Base-by-base conservation (phyloP, 2,797 vertebrate genomes). In the Liparis tanakae region DNA sequence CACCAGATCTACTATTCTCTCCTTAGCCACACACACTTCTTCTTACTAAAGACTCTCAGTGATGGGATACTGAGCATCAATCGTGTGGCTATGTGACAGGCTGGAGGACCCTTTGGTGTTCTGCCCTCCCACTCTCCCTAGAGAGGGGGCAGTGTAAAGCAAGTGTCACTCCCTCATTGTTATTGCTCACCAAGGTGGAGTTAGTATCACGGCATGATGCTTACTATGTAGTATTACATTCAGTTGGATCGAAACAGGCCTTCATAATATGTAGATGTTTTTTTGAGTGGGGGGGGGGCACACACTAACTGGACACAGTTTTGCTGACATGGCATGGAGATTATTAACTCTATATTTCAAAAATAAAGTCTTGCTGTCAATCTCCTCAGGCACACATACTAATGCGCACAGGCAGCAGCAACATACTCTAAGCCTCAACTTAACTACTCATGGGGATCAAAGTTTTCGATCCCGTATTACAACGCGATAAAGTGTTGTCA, bases 141-240 rank as follows among this genome's bases (percentile, higher is more conserved):
- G 39, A 74, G 80, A 84, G 85, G 79, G 82, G 88, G 85, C 78
- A 80, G 71, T 63, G 56, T 79, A 62, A 82, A 85, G 70, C 80
- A 50, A 82, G 43, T 82, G 72, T 83, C 78, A 83, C 70, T 66
- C 56, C 30, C 61, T 53, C 53, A 50, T 55, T 53, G 51, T 58
- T 76, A 62, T 44, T 76, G 84, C 66, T 78, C 62, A 75, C 66
- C 36, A 60, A 69, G 44, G 67, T 78, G 72, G 34, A 56, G 69
- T 39, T 66, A 22, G 33, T 62, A 48, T 61, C 63, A 25, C 59
- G 67, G 76, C 48, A 65, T 67, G 41, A 63, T 57, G 43, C 73
- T 63, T 36, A 43, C 46, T 20, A 68, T 54, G 25, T 69, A 30
- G 3, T 6, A 64, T 18, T 44, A 51, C 67, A 75, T 57, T 44